Percentiles rank a stretch among this genome's conserved stretches.
These are phyloP conservation scores for Rhipidura dahli DNA, from an alignment of 2,113 vertebrate species.

Conservation along the genomic window DNA sequence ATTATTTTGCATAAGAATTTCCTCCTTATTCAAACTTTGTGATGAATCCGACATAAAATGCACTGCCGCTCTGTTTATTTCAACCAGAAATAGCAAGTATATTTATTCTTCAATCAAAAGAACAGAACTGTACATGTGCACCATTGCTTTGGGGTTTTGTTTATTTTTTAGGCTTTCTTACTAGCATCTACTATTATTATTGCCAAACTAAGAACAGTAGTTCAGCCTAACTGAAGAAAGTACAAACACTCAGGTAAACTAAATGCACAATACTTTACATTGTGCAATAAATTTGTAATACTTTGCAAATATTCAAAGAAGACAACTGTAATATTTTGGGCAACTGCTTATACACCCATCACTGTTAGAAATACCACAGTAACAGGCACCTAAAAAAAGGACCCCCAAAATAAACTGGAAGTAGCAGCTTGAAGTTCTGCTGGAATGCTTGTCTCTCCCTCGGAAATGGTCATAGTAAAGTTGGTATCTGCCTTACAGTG, in stretches of 20 bases:
- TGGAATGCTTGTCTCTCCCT: conserved; percentile 41
- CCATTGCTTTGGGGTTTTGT: background rate
- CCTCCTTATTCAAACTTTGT: background rate
- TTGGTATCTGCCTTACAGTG: conserved; percentile 56
- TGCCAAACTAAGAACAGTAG: background rate
- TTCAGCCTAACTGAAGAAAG: background rate
- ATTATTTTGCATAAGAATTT: background rate
- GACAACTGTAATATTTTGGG: background rate
- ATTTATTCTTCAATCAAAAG: background rate
- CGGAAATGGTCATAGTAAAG: conserved; percentile 37
- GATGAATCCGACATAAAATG: background rate
- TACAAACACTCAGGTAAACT: background rate
- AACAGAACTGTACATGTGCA: background rate
- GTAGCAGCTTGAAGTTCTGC: conserved; percentile 53
- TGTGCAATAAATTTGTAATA: background rate
- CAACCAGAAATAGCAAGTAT: background rate
- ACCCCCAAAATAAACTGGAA: conserved; percentile 9
- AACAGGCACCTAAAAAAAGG: conserved; percentile 6
- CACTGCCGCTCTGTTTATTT: background rate
- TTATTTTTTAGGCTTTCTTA: background rate
- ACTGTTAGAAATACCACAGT: background rate
- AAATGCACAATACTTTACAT: background rate
- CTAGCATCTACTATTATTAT: background rate
- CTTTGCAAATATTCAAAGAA: background rate
- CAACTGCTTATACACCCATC: background rate